A percentile compares a stretch with the other conserved stretches of the same genome.
These are phyloP conservation scores for Piprites chloris DNA, from an alignment of 2,113 vertebrate species.

Conservation along the genomic window DNA sequence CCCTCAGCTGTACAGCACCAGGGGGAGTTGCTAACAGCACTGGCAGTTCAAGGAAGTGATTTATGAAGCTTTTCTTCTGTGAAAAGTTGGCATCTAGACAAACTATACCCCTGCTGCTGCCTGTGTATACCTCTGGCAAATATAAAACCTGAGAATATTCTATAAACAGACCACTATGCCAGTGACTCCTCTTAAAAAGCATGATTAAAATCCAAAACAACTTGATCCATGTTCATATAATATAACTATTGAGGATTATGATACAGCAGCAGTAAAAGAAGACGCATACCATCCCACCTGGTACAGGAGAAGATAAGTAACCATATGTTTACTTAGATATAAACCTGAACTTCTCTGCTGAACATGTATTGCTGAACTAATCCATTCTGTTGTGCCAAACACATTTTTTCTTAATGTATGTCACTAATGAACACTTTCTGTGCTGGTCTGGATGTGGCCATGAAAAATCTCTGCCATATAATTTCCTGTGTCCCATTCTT, in stretches of 20 bases:
- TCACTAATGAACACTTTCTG: background rate
- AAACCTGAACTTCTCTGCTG: background rate
- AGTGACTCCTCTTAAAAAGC: constrained; percentile 11
- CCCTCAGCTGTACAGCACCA: background rate
- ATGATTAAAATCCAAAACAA: background rate
- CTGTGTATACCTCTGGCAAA: constrained; percentile 8
- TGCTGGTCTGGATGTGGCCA: background rate
- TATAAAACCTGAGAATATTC: constrained; percentile 10
- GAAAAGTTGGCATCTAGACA: constrained; percentile 41
- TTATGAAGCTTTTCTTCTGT: constrained; percentile 44
- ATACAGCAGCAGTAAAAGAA: background rate
- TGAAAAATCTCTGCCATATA: background rate
- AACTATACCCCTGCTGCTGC: background rate
- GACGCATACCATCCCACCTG: background rate
- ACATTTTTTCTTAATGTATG: background rate
- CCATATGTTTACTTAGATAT: background rate
- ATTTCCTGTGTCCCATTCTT: background rate
- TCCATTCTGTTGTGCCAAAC: background rate
- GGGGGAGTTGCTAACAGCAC: constrained; percentile 23
- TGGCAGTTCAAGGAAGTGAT: constrained; percentile 32
- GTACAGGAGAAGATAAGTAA: background rate
- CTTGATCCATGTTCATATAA: background rate
- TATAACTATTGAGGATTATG: background rate
- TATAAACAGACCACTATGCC: constrained; percentile 1
- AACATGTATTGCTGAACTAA: background rate